Conservation (phyloP, 2,797 vertebrate genomes). For the Brachymystax lenok region DNA sequence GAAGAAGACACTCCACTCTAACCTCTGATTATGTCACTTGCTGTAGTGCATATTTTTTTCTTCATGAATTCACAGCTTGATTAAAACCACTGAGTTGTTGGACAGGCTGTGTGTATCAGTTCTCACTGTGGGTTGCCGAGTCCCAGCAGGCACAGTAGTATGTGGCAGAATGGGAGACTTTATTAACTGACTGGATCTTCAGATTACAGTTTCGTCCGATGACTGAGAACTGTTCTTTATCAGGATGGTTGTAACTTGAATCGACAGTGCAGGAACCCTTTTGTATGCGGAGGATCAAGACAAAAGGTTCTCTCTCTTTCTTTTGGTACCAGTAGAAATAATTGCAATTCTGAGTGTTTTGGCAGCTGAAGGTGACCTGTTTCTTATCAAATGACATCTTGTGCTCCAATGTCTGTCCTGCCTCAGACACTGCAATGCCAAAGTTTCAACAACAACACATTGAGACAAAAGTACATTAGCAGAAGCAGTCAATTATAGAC, state of each 20-base stretch:
- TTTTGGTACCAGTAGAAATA: constrained; percentile 9
- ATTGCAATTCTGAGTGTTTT: not conserved
- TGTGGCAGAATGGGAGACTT: constrained; percentile 9
- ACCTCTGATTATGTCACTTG: too few species aligned
- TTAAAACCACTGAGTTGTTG: constrained; percentile 18
- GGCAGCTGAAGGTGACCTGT: not conserved
- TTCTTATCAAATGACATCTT: not conserved
- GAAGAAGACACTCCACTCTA: too few species aligned
- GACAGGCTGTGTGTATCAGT: constrained; percentile 1
- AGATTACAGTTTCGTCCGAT: constrained; percentile 14
- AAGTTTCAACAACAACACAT: not conserved
- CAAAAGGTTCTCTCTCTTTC: not conserved
- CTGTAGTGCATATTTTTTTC: too few species aligned
- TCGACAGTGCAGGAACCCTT: not conserved
- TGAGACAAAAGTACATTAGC: too few species aligned
- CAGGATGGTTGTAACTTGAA: not conserved
- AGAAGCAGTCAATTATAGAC: too few species aligned
- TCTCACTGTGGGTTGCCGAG: constrained; percentile 18
- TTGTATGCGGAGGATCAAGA: not conserved
- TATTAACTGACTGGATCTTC: constrained; percentile 16
- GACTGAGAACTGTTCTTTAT: not conserved
- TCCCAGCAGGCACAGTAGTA: constrained; percentile 27
- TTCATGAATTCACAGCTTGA: not conserved
- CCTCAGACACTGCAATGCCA: not conserved
- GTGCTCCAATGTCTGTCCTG: not conserved